Conservation (phyloP, 2,888 invertebrate species). For the Lagria hirta region DNA sequence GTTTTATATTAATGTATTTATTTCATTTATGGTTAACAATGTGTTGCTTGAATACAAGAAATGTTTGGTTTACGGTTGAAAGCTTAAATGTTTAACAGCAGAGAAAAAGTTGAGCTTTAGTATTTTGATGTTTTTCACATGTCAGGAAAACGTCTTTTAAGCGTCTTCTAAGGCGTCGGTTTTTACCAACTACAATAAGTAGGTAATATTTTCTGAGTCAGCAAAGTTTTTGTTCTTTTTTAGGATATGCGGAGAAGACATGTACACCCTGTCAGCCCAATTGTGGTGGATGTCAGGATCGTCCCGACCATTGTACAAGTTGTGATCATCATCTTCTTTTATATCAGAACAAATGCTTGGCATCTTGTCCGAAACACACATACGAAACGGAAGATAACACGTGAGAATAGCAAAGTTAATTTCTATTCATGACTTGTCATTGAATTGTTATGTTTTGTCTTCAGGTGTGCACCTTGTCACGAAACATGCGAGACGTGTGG, state of each 20-base stretch:
- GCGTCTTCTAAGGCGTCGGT: no score
- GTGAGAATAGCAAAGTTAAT: conserved; percentile 49
- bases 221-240: no score
- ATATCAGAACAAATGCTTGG: conserved; percentile 78
- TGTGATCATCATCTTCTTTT: conserved; percentile 87
- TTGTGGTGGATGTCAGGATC: conserved; percentile 81
- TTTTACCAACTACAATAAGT: no score
- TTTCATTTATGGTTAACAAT: no score
- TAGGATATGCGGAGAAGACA: conserved; percentile 60
- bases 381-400: conserved; percentile 86
- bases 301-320: conserved; percentile 80
- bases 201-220: no score
- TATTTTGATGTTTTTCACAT: no score
- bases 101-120: no score
- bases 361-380: conserved; percentile 78
- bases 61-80: no score
- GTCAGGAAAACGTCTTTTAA: no score
- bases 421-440: conserved; percentile 1
- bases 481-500: conserved; percentile 78
- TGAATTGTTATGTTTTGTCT: conserved; percentile 13
- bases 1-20: no score
- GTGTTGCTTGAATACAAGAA: no score
- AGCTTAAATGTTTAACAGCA: no score
- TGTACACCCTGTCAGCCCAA: conserved; percentile 86
- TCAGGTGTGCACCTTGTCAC: conserved; percentile 77